These are phyloP conservation scores for Scaptodrosophila latifasciaeformis DNA, from an alignment of 2,888 invertebrate genomes.

Conservation along the genomic window DNA sequence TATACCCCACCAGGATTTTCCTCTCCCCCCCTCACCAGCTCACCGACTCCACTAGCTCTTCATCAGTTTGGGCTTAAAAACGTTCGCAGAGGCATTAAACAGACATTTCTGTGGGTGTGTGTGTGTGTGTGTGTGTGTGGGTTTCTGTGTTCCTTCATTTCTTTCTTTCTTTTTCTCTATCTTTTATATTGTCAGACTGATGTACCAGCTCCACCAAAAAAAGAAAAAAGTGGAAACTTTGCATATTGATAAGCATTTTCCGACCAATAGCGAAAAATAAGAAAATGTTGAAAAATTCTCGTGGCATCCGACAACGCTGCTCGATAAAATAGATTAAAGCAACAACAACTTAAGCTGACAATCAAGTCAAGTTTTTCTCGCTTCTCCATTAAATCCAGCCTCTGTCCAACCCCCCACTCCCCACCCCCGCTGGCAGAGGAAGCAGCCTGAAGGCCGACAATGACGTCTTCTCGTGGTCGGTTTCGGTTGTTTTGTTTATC, in stretches of 20 bases:
- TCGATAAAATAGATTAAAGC: conserved; percentile 59
- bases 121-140: background rate
- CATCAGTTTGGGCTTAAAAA: conserved; percentile 41
- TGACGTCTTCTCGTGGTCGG: no score
- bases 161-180: background rate
- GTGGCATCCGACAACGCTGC: no score
- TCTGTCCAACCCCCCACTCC: background rate
- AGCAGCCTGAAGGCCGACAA: no score
- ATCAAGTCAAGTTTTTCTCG: no score
- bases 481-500: no score
- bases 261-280: conserved; percentile 17
- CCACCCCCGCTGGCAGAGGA: no score
- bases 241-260: conserved; percentile 60
- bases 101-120: background rate
- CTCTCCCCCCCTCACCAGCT: background rate
- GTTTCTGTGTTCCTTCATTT: background rate
- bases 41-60: conserved; percentile 14
- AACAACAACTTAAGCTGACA: background rate
- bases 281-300: no score
- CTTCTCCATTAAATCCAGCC: no score
- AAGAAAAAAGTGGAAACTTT: conserved; percentile 38
- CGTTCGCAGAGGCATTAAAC: background rate
- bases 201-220: background rate
- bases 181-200: background rate
- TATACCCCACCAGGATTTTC: background rate